These are phyloP conservation scores for Dastarcus helophoroides DNA, from an alignment of 2,888 invertebrate species.

Conservation along the genomic window DNA sequence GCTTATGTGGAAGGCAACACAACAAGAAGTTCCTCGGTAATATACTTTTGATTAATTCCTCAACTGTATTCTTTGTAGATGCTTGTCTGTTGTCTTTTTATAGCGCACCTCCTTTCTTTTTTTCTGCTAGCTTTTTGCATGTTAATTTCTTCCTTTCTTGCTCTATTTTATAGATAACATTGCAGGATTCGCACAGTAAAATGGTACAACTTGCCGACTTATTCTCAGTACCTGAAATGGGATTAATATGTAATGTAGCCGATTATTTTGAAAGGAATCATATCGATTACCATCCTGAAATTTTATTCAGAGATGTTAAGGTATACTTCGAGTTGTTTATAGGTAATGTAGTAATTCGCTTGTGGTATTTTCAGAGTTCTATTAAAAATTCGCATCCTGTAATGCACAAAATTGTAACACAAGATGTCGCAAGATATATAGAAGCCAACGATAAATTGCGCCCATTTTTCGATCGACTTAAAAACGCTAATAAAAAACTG, in stretches of 20 bases:
- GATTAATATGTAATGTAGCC: constrained; percentile 83
- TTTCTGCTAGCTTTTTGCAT: constrained; percentile 27
- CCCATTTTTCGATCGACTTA: constrained; percentile 64
- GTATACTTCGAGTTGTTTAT: constrained; percentile 38
- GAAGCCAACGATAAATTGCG: constrained; percentile 62
- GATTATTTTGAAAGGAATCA: constrained; percentile 83
- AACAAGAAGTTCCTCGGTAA: constrained; percentile 58
- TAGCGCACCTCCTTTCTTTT: not conserved
- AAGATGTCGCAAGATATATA: constrained; percentile 69
- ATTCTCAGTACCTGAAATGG: constrained; percentile 95
- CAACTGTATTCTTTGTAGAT: constrained; percentile 26
- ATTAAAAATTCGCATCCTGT: constrained; percentile 78
- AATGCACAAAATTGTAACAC: constrained; percentile 81
- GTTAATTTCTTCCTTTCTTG: constrained; percentile 42
- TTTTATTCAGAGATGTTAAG: constrained; percentile 88
- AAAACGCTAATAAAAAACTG: constrained; percentile 67
- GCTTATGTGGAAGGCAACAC: constrained; percentile 76
- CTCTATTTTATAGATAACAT: constrained; percentile 23
- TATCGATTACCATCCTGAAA: constrained; percentile 91
- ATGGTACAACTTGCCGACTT: constrained; percentile 95
- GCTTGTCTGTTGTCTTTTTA: constrained; percentile 15
- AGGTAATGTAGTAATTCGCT: no score
- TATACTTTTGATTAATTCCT: no score
- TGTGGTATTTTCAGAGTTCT: constrained; percentile 60
- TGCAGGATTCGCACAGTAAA: constrained; percentile 49